Evolutionary conservation across 1,140 invertebrate species (phyloP).

Genomic region (Drosophila tsacasi): DNA sequence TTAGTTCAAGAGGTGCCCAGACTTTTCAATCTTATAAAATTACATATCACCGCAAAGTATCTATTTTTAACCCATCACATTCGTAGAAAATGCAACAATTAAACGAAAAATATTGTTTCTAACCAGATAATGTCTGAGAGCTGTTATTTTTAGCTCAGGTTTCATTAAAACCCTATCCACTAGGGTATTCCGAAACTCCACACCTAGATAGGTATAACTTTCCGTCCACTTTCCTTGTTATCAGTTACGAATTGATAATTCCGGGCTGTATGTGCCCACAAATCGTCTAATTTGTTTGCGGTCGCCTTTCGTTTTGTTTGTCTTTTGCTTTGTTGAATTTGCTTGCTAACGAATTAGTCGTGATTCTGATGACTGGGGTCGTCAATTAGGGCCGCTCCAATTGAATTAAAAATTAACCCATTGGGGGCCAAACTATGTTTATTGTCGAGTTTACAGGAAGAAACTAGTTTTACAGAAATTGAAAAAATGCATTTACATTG

Average conservation of each 20-base stretch:
- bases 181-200: constrained; percentile 13
- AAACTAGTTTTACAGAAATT: not conserved
- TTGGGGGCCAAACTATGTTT: constrained; percentile 4
- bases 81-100: constrained; percentile 18
- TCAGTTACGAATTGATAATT: constrained; percentile 50
- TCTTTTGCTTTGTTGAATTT: constrained; percentile 64
- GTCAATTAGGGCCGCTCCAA: constrained; percentile 62
- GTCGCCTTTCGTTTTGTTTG: constrained; percentile 62
- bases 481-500: not conserved
- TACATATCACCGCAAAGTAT: not conserved
- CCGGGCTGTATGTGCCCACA: constrained; percentile 8
- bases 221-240: constrained; percentile 13
- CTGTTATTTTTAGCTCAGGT: constrained; percentile 7
- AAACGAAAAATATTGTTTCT: constrained; percentile 18
- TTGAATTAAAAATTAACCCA: constrained; percentile 67
- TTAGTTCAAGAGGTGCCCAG: constrained; percentile 3
- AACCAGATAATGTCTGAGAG: constrained; percentile 8
- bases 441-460: constrained; percentile 10
- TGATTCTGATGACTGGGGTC: constrained; percentile 57
- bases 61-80: constrained; percentile 14
- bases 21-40: not conserved
- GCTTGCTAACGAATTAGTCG: constrained; percentile 78
- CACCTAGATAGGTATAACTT: not conserved
- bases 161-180: not conserved
- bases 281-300: constrained; percentile 68